Evolutionary conservation across 2,113 vertebrate genomes (phyloP).

Genomic region (Catharus fuscescens): DNA sequence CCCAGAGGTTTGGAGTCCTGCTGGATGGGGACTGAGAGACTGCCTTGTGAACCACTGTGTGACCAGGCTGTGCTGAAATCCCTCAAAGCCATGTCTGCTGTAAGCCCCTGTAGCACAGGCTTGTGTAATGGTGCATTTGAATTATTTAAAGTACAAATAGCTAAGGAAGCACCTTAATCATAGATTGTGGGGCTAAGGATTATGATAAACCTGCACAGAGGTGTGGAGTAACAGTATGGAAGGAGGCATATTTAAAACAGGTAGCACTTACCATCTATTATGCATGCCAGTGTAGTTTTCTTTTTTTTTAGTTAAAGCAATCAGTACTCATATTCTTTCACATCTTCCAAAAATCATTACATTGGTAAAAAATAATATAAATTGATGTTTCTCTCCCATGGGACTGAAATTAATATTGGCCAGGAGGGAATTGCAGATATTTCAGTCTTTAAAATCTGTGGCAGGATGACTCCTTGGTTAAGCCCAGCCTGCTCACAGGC

Average conservation of each 20-base stretch:
- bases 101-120: not conserved
- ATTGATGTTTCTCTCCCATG: not conserved
- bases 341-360: not conserved
- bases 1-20: not conserved
- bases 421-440: not conserved
- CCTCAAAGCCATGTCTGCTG: not conserved
- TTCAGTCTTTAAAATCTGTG: not conserved
- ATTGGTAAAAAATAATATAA: not conserved
- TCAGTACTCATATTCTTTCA: not conserved
- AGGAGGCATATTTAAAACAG: not conserved
- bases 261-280: not conserved
- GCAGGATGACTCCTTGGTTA: not conserved
- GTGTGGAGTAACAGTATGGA: not conserved
- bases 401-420: not conserved
- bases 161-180: not conserved
- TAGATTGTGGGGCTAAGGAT: not conserved
- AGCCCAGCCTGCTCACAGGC: not conserved
- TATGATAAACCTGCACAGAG: not conserved
- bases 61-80: not conserved
- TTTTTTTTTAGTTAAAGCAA: not conserved
- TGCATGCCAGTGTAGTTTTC: not conserved
- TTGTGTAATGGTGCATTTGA: not conserved
- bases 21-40: not conserved
- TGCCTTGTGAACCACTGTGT: not conserved
- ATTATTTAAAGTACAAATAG: constrained; percentile 41